Evolutionary conservation across 53 echinoderm and acorn worm genomes (phyloP), one percentile per base, ranked within the genome.

Genomic region (Hippasteria phrygiana): DNA sequence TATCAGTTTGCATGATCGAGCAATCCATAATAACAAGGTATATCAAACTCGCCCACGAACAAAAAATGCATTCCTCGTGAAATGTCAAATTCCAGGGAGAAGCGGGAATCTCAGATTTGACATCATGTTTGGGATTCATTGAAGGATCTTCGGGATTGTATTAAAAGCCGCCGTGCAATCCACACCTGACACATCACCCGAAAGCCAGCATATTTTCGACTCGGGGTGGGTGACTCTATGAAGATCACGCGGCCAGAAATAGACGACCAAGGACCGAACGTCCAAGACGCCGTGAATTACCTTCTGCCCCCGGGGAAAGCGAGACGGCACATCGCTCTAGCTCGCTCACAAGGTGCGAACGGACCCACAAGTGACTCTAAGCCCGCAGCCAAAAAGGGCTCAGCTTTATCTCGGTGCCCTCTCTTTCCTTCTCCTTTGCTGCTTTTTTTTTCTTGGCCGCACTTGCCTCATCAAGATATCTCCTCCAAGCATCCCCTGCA

Each of bases 301-400:
- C 51, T 53, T 76, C 17, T 50, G 51, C 76, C 76, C 76, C 18
- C 34, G 53, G 50, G 76, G n/a, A n/a, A 59, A 26, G n/a, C 59
- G 26, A 26, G 20, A 59, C 7, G 59, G 59, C 59, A 59, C n/a
- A n/a, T n/a, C n/a, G n/a, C n/a, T n/a, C n/a, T n/a, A 34, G 76
- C 48, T n/a, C n/a, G n/a, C 76, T 76, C 7, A 33, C 50, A 43
- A 50, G 76, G 76, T 54, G 53, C 50, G 53, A 50, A 32, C 34
- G 33, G 76, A 50, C 59, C 48, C 76, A 76, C 33, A 76, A 76
- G 76, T 76, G 76, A 76, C 76, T 76, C 76, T 48, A 10, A 53
- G 51, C 76, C 50, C 50, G 34, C 51, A 50, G 76, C 74, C 43
- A 74, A 34, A 76, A 59, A 59, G 14, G 28, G 76, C 50, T 76